Evolutionary conservation across 2,113 vertebrate genomes (phyloP).

Genomic region (Notechis scutatus): DNA sequence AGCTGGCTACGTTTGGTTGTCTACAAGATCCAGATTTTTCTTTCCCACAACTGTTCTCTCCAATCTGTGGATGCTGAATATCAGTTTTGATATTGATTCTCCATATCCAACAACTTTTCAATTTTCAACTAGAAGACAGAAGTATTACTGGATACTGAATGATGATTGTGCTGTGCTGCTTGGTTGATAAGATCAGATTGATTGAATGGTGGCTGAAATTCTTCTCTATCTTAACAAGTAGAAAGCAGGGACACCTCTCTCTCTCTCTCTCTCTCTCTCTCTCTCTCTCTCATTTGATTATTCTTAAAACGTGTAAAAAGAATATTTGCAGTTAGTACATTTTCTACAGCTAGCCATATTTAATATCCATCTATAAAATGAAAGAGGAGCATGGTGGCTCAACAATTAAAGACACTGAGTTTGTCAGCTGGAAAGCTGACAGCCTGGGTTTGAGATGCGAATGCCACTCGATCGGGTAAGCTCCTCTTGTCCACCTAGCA

Average conservation of each 20-base stretch:
- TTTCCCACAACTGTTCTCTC: not conserved
- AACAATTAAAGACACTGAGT: not conserved
- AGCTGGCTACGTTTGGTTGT: not conserved
- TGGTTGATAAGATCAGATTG: not conserved
- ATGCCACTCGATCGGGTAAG: not conserved
- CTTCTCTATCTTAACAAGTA: not conserved
- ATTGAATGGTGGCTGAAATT: not conserved
- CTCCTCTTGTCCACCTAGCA: not conserved
- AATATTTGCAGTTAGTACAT: conserved; percentile 9
- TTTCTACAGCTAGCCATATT: not conserved
- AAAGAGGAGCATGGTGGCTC: not conserved
- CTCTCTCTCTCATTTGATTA: not conserved
- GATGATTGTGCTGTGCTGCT: not conserved
- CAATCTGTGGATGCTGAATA: not conserved
- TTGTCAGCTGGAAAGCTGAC: not conserved
- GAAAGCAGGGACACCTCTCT: not conserved
- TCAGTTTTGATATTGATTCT: not conserved
- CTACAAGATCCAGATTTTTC: not conserved
- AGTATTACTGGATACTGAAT: not conserved
- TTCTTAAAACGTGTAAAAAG: not conserved
- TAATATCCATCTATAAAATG: conserved; percentile 36
- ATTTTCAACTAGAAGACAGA: not conserved
- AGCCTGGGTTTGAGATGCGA: not conserved
- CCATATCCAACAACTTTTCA: not conserved
- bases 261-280: not conserved